phyloP scores from a whole-genome alignment of 1,140 invertebrate genomes.

The Micrasema minimum region DNA sequence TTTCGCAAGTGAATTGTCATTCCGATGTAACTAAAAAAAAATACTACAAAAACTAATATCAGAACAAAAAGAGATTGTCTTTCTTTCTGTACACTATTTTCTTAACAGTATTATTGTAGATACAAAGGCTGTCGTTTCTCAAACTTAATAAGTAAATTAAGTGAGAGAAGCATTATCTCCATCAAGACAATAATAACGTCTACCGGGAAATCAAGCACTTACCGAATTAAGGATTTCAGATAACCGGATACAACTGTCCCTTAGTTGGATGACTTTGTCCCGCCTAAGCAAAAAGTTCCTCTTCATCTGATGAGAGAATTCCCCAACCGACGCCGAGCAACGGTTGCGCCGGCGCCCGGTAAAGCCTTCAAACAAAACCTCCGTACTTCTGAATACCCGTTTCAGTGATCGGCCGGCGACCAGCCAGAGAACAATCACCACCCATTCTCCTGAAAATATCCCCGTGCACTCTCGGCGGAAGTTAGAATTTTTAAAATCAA shows the following conservation, averaged over 20 bases:
- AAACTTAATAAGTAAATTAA: conserved; percentile 1
- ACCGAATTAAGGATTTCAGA: conserved; percentile 37
- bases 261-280: conserved; percentile 14
- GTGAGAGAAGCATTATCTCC: neutral
- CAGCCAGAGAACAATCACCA: conserved; percentile 4
- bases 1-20: too few species aligned
- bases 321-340: conserved; percentile 21
- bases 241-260: conserved; percentile 27
- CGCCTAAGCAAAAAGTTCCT: conserved; percentile 39
- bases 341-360: conserved; percentile 35
- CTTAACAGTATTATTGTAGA: too few species aligned
- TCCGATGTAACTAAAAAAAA: too few species aligned
- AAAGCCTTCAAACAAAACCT: conserved; percentile 26
- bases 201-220: conserved; percentile 16
- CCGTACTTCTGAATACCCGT: neutral
- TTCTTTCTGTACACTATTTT: too few species aligned
- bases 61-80: too few species aligned
- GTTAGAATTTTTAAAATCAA: conserved; percentile 21
- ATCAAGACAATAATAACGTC: neutral
- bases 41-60: too few species aligned
- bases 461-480: conserved; percentile 18
- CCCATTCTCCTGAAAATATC: neutral
- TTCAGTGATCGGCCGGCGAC: conserved; percentile 34
- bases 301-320: conserved; percentile 19
- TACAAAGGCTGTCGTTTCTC: too few species aligned